Conservation (phyloP, 2,888 invertebrate genomes). For the Taphrorychus bicolor region DNA sequence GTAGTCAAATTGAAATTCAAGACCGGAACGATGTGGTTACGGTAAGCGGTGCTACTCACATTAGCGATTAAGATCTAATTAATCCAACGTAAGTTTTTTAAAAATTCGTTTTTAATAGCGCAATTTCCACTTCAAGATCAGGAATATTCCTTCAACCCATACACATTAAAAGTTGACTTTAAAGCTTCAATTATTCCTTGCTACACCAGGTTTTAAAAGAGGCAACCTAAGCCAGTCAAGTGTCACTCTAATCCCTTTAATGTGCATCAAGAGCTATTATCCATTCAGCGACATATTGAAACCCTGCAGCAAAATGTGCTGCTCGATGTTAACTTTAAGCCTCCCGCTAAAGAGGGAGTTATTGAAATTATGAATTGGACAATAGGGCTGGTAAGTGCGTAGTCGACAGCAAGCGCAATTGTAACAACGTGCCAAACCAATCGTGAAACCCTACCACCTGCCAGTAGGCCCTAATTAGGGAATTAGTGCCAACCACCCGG, state of each 20-base stretch:
- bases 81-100: neutral
- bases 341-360: conserved; percentile 3
- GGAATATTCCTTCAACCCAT: no score
- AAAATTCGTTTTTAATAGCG: neutral
- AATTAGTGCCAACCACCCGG: conserved; percentile 45
- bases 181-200: neutral
- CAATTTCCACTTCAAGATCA: no score
- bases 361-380: conserved; percentile 3
- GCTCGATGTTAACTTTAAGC: conserved; percentile 15
- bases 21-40: conserved; percentile 1
- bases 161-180: neutral
- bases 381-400: conserved; percentile 24
- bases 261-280: conserved; percentile 24
- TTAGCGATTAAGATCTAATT: neutral
- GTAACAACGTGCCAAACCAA: conserved; percentile 50
- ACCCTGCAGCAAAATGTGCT: no score
- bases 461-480: conserved; percentile 49
- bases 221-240: neutral
- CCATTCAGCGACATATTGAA: conserved; percentile 14
- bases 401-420: conserved; percentile 44
- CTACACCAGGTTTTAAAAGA: neutral
- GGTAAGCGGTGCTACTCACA: neutral
- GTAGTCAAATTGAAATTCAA: conserved; percentile 2
- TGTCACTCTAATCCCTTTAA: conserved; percentile 18
- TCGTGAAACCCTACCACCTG: conserved; percentile 52